phyloP scores from a whole-genome alignment of 2,888 invertebrate species.

The Himalopsyche kuldschensis region DNA sequence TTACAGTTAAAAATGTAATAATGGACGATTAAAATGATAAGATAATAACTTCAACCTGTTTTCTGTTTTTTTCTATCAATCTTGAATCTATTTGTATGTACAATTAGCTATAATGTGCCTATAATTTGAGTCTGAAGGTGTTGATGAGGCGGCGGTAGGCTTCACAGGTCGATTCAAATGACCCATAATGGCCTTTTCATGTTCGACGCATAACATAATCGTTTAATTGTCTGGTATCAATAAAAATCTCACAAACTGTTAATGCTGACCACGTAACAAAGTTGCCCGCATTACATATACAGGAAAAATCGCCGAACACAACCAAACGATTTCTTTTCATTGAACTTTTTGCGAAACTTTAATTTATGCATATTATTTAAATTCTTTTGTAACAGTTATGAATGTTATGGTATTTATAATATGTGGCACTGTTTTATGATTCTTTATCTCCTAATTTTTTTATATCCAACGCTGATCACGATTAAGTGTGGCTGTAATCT shows the following conservation, averaged over 20 bases:
- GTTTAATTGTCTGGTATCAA: constrained; percentile 32
- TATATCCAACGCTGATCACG: neutral
- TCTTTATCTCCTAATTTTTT: neutral
- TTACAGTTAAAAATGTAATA: no score
- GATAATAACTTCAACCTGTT: neutral
- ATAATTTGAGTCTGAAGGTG: neutral
- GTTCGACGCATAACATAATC: constrained; percentile 27
- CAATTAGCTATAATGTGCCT: no score
- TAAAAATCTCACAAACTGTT: constrained; percentile 8
- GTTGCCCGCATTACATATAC: neutral
- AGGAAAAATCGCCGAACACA: neutral
- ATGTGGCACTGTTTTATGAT: neutral
- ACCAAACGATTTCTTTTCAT: neutral
- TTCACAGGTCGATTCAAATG: constrained; percentile 4
- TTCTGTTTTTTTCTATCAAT: neutral
- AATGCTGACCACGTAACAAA: neutral
- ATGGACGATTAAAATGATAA: neutral
- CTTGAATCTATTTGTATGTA: no score
- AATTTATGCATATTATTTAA: neutral
- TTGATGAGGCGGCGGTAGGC: neutral
- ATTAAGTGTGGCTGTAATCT: neutral
- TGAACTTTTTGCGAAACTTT: neutral
- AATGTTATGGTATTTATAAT: neutral
- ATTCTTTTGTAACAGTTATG: neutral
- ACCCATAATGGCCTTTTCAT: constrained; percentile 29